Conservation (phyloP, 35 echinoderm and acorn worm genomes). For the Amphiura filiformis region DNA sequence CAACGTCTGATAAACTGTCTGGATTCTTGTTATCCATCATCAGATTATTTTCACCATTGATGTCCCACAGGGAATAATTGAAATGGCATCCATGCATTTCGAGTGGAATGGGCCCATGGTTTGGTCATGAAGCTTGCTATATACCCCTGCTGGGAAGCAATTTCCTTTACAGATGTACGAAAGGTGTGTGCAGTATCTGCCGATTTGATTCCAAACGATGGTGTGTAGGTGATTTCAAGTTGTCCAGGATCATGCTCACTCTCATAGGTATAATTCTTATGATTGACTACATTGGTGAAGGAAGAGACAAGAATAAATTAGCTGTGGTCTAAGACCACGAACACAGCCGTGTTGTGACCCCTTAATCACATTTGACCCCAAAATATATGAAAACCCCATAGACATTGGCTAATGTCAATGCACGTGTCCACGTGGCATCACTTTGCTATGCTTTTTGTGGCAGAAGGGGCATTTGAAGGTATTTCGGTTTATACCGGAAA, state of each 20-base stretch:
- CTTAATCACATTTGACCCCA: no score
- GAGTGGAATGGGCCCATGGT: constrained; percentile 22
- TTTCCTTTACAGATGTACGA: constrained; percentile 67
- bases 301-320: constrained; percentile 47
- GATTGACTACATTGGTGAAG: constrained; percentile 34
- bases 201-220: constrained; percentile 54
- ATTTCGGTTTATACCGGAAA: no score
- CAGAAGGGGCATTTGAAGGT: no score
- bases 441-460: no score
- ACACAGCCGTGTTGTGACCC: no score
- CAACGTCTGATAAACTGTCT: constrained; percentile 45
- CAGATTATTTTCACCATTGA: no score
- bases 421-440: no score
- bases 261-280: constrained; percentile 35
- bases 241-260: no score
- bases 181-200: constrained; percentile 61
- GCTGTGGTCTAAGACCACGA: no score
- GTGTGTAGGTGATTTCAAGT: constrained; percentile 35
- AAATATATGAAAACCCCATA: no score
- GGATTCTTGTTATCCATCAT: constrained; percentile 21
- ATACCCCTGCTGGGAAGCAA: constrained; percentile 51
- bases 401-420: no score
- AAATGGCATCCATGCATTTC: constrained; percentile 63
- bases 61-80: not conserved
- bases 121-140: no score